Evolutionary conservation across 53 echinoderm and acorn worm genomes (phyloP).

Genomic region (Henricia sp.): DNA sequence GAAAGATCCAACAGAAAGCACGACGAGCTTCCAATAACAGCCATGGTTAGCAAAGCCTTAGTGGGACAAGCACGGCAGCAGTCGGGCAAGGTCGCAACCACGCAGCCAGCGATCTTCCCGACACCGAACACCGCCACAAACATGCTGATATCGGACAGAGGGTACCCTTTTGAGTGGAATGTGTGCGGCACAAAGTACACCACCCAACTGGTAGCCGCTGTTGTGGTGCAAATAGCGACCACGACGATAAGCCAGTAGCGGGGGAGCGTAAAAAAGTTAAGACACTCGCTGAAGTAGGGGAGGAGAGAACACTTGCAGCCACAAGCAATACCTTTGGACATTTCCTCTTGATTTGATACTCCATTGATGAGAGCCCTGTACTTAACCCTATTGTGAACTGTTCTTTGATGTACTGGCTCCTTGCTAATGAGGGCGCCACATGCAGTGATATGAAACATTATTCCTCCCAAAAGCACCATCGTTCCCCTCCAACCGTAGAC

Average conservation of each 20-base stretch:
- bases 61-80: neutral
- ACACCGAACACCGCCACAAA: slow-evolving; percentile 1
- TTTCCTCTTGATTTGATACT: too few species aligned
- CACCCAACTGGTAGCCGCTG: neutral
- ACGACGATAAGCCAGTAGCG: neutral
- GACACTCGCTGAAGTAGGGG: too few species aligned
- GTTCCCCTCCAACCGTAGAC: neutral
- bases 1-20: slow-evolving; percentile 2
- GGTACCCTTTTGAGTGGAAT: neutral
- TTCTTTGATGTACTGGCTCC: too few species aligned
- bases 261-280: neutral
- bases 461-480: neutral
- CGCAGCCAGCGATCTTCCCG: neutral
- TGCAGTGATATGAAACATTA: neutral
- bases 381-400: too few species aligned
- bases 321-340: too few species aligned
- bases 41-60: neutral
- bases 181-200: neutral
- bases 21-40: neutral
- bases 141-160: neutral
- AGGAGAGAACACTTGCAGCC: too few species aligned
- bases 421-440: neutral
- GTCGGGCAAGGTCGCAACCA: neutral
- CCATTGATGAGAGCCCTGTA: too few species aligned
- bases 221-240: neutral